Base-by-base conservation (phyloP, 2,797 vertebrate species). In the Pantherophis vulpinus region DNA sequence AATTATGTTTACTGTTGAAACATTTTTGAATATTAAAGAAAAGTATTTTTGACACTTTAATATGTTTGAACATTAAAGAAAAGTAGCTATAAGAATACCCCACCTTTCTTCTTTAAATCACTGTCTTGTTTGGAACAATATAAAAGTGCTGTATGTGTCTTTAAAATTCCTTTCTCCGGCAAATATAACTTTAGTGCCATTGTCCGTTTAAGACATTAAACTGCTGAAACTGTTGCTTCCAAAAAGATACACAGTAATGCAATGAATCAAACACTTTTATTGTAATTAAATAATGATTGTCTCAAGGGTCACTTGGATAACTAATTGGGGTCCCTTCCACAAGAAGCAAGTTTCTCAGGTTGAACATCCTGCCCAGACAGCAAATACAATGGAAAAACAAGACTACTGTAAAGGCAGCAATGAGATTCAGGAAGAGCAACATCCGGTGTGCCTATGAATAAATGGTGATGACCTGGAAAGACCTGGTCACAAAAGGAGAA, bases 331-430 rank as follows among this genome's bases (percentile, higher is more conserved):
- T 95, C 92, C 96, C 95, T 97, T 95, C 95, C 97, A 97, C 91
- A 91, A 94, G 94, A 91, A 97, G 32, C 54, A 61, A 63, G 94
- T 96, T 96, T 96, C 96, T 96, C 83, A 96, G 92, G 92, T 96
- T 91, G 94, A 95, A 97, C 95, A 97, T 96, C 96, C 96, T 96
- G 97, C 96, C 96, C 96, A 96, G 96, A 97, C 95, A 92, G 95
- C 93, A 95, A 96, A 94, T 88, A 97, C 95, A 97, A 95, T 96
- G 89, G 94, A 92, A 93, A 96, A 96, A 92, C n/a, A 95, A 93
- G 94, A 95, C 90, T 88, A 93, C 92, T 93, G 91, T 90, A 92
- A 94, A 94, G 96, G 95, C 95, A 88, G 95, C 88, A 94, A 56
- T 79, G 90, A 91, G 92, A 87, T 89, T 96, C 94, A 95, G 96